Conservation (phyloP, 2,888 invertebrate genomes). For the Meteorus cinctellus region DNA sequence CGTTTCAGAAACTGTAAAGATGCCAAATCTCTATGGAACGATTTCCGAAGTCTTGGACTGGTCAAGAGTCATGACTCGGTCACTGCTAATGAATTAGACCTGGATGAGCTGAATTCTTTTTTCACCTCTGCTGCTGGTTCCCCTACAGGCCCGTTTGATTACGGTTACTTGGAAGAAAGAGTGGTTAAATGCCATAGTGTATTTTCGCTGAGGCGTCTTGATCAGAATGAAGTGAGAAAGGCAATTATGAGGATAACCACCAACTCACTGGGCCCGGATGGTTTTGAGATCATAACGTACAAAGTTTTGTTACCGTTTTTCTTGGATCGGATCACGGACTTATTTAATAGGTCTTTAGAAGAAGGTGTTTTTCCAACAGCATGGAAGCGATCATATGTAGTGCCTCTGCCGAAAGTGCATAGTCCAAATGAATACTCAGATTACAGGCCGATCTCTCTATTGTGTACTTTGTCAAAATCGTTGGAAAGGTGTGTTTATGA, state of each 20-base stretch:
- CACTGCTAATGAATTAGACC: neutral
- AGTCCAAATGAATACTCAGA: constrained; percentile 17
- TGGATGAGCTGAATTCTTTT: neutral
- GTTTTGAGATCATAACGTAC: too few species aligned
- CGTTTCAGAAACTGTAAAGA: too few species aligned
- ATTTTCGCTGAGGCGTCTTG: too few species aligned
- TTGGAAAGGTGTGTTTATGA: neutral
- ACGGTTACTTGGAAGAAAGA: too few species aligned
- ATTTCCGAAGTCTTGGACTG: neutral
- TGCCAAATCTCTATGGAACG: neutral
- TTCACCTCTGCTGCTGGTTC: neutral
- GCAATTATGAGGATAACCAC: neutral
- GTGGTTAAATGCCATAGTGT: too few species aligned
- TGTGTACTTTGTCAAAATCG: constrained; percentile 21
- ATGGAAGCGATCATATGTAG: neutral
- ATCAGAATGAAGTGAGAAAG: too few species aligned
- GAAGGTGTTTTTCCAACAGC: too few species aligned
- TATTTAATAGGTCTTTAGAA: too few species aligned
- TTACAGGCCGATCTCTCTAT: constrained; percentile 36
- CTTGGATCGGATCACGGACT: too few species aligned
- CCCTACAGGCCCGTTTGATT: neutral
- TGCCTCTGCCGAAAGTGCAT: constrained; percentile 3
- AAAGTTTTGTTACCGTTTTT: too few species aligned
- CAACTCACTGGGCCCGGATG: too few species aligned
- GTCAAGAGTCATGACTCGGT: neutral